These are phyloP conservation scores for Perizoma flavofasciatum DNA, from an alignment of 2,888 invertebrate genomes.

Conservation along the genomic window DNA sequence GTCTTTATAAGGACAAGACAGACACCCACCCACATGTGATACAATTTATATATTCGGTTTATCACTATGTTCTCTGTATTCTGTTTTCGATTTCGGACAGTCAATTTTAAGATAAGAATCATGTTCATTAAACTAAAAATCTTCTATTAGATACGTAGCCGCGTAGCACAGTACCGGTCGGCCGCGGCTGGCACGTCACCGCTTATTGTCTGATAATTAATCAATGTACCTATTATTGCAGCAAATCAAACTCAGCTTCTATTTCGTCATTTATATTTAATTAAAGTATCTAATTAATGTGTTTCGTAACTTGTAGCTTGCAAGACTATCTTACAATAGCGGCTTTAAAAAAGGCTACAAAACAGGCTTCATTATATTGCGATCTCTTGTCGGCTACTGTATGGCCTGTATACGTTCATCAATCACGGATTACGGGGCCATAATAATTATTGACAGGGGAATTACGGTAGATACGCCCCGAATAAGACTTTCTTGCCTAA, in stretches of 20 bases:
- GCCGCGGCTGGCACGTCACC: conserved; percentile 37
- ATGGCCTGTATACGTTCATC: conserved; percentile 56
- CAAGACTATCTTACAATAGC: conserved; percentile 54
- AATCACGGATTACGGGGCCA: conserved; percentile 69
- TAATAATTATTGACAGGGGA: conserved; percentile 77
- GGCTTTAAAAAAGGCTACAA: conserved; percentile 9
- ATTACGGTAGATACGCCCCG: conserved; percentile 54
- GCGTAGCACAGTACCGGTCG: conserved; percentile 41
- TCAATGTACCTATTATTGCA: conserved; percentile 50
- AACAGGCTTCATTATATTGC: conserved; percentile 60
- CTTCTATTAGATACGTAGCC: conserved; percentile 8
- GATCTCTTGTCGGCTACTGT: conserved; percentile 65
- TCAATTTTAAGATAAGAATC: background rate
- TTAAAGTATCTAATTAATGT: conserved; percentile 70
- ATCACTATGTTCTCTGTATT: too few species aligned
- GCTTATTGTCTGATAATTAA: conserved; percentile 48
- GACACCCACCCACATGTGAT: conserved; percentile 12
- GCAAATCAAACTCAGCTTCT: conserved; percentile 52
- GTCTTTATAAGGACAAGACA: conserved; percentile 18
- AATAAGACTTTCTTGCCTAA: conserved; percentile 56
- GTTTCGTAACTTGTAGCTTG: conserved; percentile 34
- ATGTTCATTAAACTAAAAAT: background rate
- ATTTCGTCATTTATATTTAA: conserved; percentile 65
- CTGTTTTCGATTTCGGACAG: conserved; percentile 3
- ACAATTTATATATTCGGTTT: conserved; percentile 12